Base-by-base conservation (phyloP, 1,140 invertebrate species). In the Formica exsecta region DNA sequence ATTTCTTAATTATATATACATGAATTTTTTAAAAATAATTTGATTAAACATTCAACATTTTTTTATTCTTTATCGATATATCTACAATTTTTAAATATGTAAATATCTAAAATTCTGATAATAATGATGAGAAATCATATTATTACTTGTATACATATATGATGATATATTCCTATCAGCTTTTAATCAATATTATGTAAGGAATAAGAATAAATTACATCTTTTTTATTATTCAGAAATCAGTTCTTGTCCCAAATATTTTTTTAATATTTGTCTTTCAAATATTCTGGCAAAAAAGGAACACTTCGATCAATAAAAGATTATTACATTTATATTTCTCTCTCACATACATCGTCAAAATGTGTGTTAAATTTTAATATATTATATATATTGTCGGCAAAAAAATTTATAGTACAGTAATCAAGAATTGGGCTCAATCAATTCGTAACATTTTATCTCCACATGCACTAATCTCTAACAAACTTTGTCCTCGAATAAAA, bases 401-500 rank as follows among this genome's bases (percentile, higher is more conserved):
- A 5, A 48, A 25, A 54, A 68, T 68, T 70, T 4, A 38, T 25
- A 36, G 57, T 8, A 41, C 22, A 0, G 13, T 16, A 11, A 25
- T 19, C n/a, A 51, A 38, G 32, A 57, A 19, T 19, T n/a, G 36
- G 7, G 11, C 0, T 0, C 22, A 38, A 54, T n/a, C 4, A 19
- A 25, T 61, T 25, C 2, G 22, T 22, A 73, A 73, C 19, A 22
- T 83, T 61, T 83, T 36, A 36, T 16, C 25, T 19, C 8, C n/a
- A 19, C 32, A 48, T 54, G 22, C 61, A 25, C 29, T 62, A 61
- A 70, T 83, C 25, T 83, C 16, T 25, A 74, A 68, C n/a, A 79
- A 73, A 88, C 48, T 62, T 57, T 11, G 61, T 88, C 65, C 32
- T 41, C 48, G 41, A 29, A 64, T 71, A 73, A 32, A 32, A 54